These are phyloP conservation scores for western clawed frog (Xenopus tropicalis) DNA, from an alignment of 2,113 vertebrate species.

Conservation along the genomic window UCB_Xtro_10.0 CM004449.2:85536001-85536500, in stretches of 20 bases:
- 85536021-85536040: conserved; percentile 35
- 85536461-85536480: too few species aligned
- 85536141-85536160: conserved; percentile 17
- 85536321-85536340: conserved; percentile 10
- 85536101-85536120: not conserved
- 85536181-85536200: conserved; percentile 9
- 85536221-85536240: not conserved
- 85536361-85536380: not conserved
- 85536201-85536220: conserved; percentile 19
- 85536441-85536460: too few species aligned
- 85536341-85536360: rapidly evolving
- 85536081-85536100: conserved; percentile 3
- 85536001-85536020: conserved; percentile 39
- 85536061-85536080: conserved; percentile 20
- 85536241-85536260: not conserved
- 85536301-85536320: not conserved
- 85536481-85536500: too few species aligned
- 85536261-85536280: not conserved
- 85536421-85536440: too few species aligned
- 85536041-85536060: conserved; percentile 40
- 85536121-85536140: conserved; percentile 15
- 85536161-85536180: conserved; percentile 6
- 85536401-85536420: too few species aligned
- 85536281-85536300: conserved; percentile 5
- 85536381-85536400: too few species aligned